These are phyloP conservation scores for Agriopis aurantiaria DNA, from an alignment of 2,888 invertebrate species.

Conservation along the genomic window DNA sequence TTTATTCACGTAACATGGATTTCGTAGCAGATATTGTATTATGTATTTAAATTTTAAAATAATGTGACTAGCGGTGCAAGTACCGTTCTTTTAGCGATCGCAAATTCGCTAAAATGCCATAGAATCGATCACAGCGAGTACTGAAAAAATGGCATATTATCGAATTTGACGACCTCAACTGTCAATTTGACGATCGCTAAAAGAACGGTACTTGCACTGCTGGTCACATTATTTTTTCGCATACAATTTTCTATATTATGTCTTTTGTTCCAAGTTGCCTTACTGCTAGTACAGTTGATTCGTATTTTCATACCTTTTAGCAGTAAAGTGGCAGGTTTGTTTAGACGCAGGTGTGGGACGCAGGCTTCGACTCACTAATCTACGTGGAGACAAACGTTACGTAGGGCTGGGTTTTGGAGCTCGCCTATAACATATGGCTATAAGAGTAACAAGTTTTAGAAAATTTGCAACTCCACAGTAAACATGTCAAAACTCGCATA, in stretches of 20 bases:
- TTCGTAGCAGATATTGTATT: no score
- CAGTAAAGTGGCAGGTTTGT: constrained; percentile 37
- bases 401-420: constrained; percentile 16
- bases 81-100: no score
- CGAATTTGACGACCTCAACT: no score
- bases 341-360: constrained; percentile 65
- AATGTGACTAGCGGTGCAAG: no score
- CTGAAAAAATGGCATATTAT: no score
- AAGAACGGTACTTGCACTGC: no score
- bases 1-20: no score
- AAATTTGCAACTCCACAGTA: neutral
- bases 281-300: constrained; percentile 12
- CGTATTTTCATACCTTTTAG: constrained; percentile 35
- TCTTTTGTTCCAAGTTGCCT: neutral
- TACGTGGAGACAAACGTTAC: constrained; percentile 73
- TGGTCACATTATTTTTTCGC: neutral
- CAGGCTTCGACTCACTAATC: constrained; percentile 75
- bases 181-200: no score
- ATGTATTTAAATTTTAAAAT: no score
- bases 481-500: no score
- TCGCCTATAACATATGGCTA: neutral
- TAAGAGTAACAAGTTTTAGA: neutral
- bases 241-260: neutral
- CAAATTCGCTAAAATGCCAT: no score
- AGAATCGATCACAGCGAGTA: no score